phyloP scores from a whole-genome alignment of 2,113 vertebrate genomes.

The Cebus imitator region DNA sequence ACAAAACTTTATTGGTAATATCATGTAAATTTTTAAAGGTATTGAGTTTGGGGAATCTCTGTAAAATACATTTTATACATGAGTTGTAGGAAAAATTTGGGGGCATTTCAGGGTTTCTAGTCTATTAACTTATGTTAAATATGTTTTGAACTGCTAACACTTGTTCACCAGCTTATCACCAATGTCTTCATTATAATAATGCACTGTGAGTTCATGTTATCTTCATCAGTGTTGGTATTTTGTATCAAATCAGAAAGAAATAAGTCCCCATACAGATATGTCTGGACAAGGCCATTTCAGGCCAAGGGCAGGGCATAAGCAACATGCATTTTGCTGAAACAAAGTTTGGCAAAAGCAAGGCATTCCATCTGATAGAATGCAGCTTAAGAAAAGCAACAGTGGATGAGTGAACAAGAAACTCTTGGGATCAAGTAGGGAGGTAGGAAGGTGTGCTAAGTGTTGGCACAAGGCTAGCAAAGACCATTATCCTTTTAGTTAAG shows the following conservation, averaged over 20 bases:
- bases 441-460: not conserved
- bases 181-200: too few relatives aligned
- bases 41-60: not conserved
- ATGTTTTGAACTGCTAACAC: not conserved
- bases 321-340: not conserved
- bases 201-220: too few relatives aligned
- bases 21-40: not conserved
- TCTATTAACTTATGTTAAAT: not conserved
- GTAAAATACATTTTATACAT: not conserved
- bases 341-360: accelerated
- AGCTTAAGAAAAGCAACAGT: not conserved
- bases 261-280: not conserved
- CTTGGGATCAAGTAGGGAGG: not conserved
- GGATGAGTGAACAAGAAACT: not conserved
- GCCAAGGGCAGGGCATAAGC: not conserved
- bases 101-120: not conserved
- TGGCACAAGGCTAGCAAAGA: not conserved
- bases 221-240: not conserved
- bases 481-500: not conserved
- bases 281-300: not conserved
- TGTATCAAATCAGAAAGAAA: not conserved
- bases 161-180: not conserved
- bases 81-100: not conserved
- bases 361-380: not conserved
- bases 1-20: not conserved